These are phyloP conservation scores for Neotragus pygmaeus DNA, from an alignment of 2,113 vertebrate species.

Conservation along the genomic window DNA sequence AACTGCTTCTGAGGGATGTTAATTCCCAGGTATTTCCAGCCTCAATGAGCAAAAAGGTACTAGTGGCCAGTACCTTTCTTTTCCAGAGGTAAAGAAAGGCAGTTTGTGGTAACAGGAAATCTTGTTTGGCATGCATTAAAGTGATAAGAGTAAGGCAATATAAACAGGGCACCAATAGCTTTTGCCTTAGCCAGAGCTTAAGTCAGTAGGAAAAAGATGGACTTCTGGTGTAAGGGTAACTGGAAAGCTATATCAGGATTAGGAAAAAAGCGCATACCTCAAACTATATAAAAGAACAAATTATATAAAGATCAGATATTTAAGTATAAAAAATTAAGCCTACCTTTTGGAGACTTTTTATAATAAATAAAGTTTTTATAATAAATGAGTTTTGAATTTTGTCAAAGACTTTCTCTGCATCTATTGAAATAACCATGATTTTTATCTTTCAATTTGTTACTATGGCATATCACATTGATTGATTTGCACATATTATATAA, in stretches of 20 bases:
- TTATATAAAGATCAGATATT: neutral
- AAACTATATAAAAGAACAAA: neutral
- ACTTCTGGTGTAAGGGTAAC: neutral
- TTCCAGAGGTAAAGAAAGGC: neutral
- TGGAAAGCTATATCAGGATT: neutral
- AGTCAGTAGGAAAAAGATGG: neutral
- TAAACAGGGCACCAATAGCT: neutral
- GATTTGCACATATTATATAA: neutral
- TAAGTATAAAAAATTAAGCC: neutral
- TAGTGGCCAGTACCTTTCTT: neutral
- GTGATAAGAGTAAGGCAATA: neutral
- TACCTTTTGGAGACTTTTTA: neutral
- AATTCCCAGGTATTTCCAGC: neutral
- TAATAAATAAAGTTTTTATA: neutral
- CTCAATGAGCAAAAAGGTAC: neutral
- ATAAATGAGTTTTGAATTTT: neutral
- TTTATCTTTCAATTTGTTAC: neutral
- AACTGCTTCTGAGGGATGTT: neutral
- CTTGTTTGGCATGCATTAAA: neutral
- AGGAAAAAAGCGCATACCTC: neutral
- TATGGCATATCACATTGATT: neutral
- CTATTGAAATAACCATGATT: neutral
- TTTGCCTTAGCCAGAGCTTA: neutral
- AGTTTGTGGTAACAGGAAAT: neutral
- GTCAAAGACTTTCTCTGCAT: neutral